Evolutionary conservation across 1,140 invertebrate genomes (phyloP).

Genomic region (Steinernema khuongi): DNA sequence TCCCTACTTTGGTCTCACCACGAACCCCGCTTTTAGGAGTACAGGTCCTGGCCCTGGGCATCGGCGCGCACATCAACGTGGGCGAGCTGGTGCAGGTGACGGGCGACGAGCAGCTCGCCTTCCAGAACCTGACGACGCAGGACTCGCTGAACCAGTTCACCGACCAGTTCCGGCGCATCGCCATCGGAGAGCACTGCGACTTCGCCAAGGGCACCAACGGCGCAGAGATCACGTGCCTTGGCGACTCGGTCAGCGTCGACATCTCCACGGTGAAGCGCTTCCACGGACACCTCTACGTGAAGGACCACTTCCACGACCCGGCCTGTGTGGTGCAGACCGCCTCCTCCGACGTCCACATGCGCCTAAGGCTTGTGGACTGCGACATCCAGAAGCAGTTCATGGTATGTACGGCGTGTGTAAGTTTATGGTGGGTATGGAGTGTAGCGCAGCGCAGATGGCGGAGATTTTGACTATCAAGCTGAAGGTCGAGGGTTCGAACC

Average conservation of each 20-base stretch:
- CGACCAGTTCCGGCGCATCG: neutral
- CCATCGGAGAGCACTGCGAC: neutral
- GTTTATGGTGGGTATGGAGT: no score
- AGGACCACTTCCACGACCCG: neutral
- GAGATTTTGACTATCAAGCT: no score
- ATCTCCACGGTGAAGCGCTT: neutral
- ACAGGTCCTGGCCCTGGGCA: conserved; percentile 44
- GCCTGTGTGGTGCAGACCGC: neutral
- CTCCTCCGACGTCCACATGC: neutral
- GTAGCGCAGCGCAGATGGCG: no score
- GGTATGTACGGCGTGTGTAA: neutral
- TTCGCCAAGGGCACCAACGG: neutral
- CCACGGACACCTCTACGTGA: neutral
- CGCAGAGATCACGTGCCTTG: neutral
- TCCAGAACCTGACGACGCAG: conserved; percentile 38
- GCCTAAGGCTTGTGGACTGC: neutral
- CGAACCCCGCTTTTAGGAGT: conserved; percentile 34
- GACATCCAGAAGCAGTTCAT: neutral
- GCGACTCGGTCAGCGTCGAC: neutral
- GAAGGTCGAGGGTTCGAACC: no score
- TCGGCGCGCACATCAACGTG: conserved; percentile 46
- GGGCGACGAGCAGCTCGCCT: conserved; percentile 42
- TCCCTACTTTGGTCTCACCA: no score
- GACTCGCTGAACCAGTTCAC: neutral
- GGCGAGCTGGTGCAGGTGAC: conserved; percentile 47